Evolutionary conservation across 1,140 invertebrate species (phyloP), one percentile per base, ranked within the genome.

Genomic region (Asbolus verrucosus): DNA sequence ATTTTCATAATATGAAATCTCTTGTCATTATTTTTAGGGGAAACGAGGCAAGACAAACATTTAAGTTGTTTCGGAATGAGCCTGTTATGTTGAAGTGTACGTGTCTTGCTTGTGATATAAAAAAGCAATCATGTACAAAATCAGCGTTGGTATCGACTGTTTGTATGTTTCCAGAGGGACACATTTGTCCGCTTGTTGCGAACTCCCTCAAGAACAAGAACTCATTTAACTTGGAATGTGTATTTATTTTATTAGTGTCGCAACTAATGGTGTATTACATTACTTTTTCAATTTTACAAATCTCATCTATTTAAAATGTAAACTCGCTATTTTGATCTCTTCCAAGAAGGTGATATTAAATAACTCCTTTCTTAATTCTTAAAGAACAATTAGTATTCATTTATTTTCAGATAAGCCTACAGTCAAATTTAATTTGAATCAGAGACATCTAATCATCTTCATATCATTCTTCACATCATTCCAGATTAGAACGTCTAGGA

Each of bases 51-150:
- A 78, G 74, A 81, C 76, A 74, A 76, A 79, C 77, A 78, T 75
- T 80, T 78, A 76, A 80, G 72, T 76, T 79, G 75, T 77, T 76
- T 76, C 66, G 73, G 71, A 81, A 81, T 80, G 77, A 77, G 73
- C 74, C 75, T 75, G 78, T 80, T 81, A 80, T 78, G 75, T 78
- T 76, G 74, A 76, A 75, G 54, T 76, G 78, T 81, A 81, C 80
- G 80, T 81, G 80, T 77, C 76, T 75, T 80, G 80, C 73, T 79
- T 73, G 74, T 72, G 77, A 81, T 80, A 81, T 81, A 81, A 81
- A 81, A 81, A 81, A 77, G 80, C 80, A 81, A 81, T 81, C 80
- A 81, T 81, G 78, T 81, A 81, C 78, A 80, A 81, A 81, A 81
- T 81, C 79, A 81, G 78, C 73, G 73, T 71, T 71, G 68, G 77